Percentiles rank a stretch among this genome's conserved stretches.
Conservation (phyloP, 2,113 vertebrate species). For the Xenopus laevis region DNA sequence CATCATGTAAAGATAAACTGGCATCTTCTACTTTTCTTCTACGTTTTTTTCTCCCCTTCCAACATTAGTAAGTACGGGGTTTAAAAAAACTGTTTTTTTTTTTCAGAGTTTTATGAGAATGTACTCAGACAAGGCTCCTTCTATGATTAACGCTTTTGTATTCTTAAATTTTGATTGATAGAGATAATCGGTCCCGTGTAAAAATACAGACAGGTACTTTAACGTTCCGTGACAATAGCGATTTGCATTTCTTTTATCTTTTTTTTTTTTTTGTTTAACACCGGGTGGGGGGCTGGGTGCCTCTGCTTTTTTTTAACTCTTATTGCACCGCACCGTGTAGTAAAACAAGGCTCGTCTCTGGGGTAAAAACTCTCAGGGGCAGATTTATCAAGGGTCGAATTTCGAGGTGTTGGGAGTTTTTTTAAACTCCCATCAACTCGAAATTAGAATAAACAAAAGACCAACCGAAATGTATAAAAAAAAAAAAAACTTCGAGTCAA, state of each 20-base stretch:
- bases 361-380: constrained; percentile 70
- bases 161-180: constrained; percentile 88
- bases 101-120: constrained; percentile 70
- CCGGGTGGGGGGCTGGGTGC: constrained; percentile 76
- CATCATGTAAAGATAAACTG: constrained; percentile 68
- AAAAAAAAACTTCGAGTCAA: too few species aligned
- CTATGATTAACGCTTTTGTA: constrained; percentile 82
- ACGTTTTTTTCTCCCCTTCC: neutral
- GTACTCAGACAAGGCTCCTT: constrained; percentile 74
- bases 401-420: too few species aligned
- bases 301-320: constrained; percentile 79
- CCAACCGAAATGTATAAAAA: too few species aligned
- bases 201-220: constrained; percentile 85
- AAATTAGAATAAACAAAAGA: too few species aligned
- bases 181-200: constrained; percentile 86
- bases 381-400: too few species aligned
- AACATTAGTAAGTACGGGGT: too few species aligned
- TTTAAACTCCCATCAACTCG: too few species aligned
- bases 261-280: constrained; percentile 81
- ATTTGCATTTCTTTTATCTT: constrained; percentile 85
- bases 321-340: constrained; percentile 57
- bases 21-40: constrained; percentile 60
- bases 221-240: constrained; percentile 85
- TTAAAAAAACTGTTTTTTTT: constrained; percentile 54
- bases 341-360: constrained; percentile 79